Conservation (phyloP, 2,113 vertebrate genomes). For the Petrocephalus microphthalmus region DNA sequence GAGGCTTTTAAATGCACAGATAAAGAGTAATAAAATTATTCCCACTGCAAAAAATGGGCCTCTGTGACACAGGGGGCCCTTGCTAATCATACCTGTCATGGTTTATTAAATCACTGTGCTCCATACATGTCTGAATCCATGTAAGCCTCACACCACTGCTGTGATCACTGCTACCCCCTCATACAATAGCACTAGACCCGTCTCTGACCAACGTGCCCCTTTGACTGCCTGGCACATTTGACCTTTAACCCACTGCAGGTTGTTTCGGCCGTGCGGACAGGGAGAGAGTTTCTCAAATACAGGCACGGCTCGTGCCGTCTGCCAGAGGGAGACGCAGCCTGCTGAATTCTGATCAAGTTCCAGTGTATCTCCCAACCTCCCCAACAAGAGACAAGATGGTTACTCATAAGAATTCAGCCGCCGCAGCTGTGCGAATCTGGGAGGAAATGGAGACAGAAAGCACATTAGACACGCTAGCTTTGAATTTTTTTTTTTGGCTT, state of each 20-base stretch:
- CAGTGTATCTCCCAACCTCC: background rate
- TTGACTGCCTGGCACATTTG: background rate
- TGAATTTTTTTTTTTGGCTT: background rate
- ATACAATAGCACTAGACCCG: background rate
- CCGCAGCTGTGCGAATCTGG: background rate
- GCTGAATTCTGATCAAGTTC: conserved; percentile 11
- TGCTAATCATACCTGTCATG: background rate
- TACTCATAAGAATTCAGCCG: conserved; percentile 24
- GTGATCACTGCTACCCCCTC: background rate
- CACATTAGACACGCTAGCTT: background rate
- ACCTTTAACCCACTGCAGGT: background rate
- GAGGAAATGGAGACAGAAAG: background rate
- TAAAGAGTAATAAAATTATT: background rate
- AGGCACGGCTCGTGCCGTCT: too few relatives aligned
- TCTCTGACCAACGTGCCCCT: background rate
- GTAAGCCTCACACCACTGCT: background rate
- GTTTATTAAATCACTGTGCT: background rate
- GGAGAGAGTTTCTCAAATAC: background rate
- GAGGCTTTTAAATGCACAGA: background rate
- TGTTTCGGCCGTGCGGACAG: background rate
- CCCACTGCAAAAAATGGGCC: background rate
- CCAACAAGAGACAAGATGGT: conserved; percentile 8
- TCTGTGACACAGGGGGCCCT: background rate
- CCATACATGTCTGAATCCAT: background rate
- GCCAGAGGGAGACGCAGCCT: conserved; percentile 15